These are phyloP conservation scores for Drosophila varians DNA, from an alignment of 1,140 invertebrate species.

Conservation along the genomic window DNA sequence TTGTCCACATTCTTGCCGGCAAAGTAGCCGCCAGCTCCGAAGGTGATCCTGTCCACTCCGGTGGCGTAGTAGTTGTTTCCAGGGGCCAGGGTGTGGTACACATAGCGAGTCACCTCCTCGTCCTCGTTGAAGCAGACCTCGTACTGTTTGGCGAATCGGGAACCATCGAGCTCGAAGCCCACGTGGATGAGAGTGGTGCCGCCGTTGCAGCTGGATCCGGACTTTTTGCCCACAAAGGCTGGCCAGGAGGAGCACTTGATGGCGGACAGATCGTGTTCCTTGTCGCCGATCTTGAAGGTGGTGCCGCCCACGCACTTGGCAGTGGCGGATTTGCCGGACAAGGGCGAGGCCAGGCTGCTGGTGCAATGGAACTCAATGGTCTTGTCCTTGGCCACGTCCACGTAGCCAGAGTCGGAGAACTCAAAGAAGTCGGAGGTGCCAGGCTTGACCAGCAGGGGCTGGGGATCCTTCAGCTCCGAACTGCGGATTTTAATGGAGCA, in stretches of 20 bases:
- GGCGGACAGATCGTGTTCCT: constrained; percentile 53
- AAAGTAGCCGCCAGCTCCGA: constrained; percentile 69
- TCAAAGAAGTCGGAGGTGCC: constrained; percentile 58
- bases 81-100: constrained; percentile 66
- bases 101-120: constrained; percentile 76
- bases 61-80: constrained; percentile 68
- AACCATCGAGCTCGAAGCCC: constrained; percentile 49
- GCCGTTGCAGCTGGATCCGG: constrained; percentile 64
- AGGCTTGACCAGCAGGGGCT: constrained; percentile 59
- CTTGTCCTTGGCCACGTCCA: constrained; percentile 55
- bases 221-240: constrained; percentile 69
- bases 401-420: constrained; percentile 48
- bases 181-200: constrained; percentile 68
- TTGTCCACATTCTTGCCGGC: constrained; percentile 66
- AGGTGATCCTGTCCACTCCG: constrained; percentile 71
- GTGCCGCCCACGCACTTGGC: constrained; percentile 63
- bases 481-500: constrained; percentile 67
- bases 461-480: constrained; percentile 62
- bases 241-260: constrained; percentile 68
- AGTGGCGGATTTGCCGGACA: constrained; percentile 60
- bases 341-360: constrained; percentile 59
- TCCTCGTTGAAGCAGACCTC: constrained; percentile 83
- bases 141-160: constrained; percentile 75
- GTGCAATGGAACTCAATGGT: constrained; percentile 67
- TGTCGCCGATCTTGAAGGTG: constrained; percentile 54